Evolutionary conservation across 2,113 vertebrate genomes (phyloP), one percentile per base, ranked within the genome.

Genomic region (Todiramphus chloris): DNA sequence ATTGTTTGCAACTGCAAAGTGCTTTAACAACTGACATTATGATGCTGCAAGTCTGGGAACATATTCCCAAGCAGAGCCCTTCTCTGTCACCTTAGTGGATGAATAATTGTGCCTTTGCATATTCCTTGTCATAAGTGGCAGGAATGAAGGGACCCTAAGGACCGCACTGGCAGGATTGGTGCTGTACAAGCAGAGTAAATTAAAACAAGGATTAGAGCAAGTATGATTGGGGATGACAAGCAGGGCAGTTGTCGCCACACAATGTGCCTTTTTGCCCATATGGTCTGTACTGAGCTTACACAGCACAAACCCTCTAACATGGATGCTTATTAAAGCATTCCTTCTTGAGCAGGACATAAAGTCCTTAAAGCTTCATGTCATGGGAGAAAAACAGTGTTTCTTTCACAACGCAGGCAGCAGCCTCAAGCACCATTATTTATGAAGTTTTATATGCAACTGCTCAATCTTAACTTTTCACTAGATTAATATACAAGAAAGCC

Each of bases 21-120:
- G 98, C 98, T 98, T 98, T 95, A 97, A 98, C 97, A 98, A 98
- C 98, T 98, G 98, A 98, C 98, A 98, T 96, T 98, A 97, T 97
- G 97, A 98, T 96, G 97, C 97, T 97, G 97, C 95, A 96, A 98
- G 98, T 97, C 90, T 97, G 97, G 98, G 97, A 98, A 97, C 97
- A 97, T 97, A 98, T 97, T 99, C 98, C 98, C 98, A 96, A 97
- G 98, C 98, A 98, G 98, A 98, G 98, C 97, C 97, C 98, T 98
- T 97, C 98, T 97, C 98, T 98, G 99, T 99, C 99, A 99, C 98
- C 98, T 98, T 97, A 98, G 97, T 97, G 98, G 98, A 98, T 99
- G 98, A 99, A 98, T 99, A 98, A 99, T 99, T 98, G 98, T 98
- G 98, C 98, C 98, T 98, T 98, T 99, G 98, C 99, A 99, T 99